Percentiles rank a stretch among this genome's conserved stretches.
Evolutionary conservation across 2,797 vertebrate genomes (phyloP).

Genomic region (Premnoplex brunnescens): DNA sequence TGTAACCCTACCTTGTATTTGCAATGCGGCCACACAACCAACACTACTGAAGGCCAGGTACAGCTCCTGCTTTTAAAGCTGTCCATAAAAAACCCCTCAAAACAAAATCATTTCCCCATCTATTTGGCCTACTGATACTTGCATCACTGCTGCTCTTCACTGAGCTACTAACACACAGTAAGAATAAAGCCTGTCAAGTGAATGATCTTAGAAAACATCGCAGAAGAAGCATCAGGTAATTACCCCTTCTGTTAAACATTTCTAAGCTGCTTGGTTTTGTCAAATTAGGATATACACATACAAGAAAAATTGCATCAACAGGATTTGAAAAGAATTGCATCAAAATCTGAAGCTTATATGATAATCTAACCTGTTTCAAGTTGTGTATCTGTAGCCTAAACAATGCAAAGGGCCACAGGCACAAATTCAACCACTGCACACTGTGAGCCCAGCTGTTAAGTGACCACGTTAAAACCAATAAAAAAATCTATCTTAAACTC

Average conservation of each 20-base stretch:
- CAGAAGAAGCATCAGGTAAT: not conserved
- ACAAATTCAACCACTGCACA: not conserved
- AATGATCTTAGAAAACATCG: not conserved
- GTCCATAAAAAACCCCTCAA: not conserved
- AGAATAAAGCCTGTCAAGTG: not conserved
- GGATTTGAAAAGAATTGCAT: not conserved
- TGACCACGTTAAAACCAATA: not conserved
- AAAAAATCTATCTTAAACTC: not conserved
- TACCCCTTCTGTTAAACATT: not conserved
- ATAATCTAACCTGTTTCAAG: no score
- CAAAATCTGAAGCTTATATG: not conserved
- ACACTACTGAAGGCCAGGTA: not conserved
- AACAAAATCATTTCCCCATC: not conserved
- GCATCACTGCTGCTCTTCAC: not conserved
- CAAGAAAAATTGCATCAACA: not conserved
- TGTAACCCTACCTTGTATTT: not conserved
- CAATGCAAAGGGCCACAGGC: not conserved
- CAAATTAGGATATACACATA: not conserved
- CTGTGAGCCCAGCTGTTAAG: not conserved
- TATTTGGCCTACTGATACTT: not conserved
- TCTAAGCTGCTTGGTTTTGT: not conserved
- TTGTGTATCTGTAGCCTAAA: not conserved
- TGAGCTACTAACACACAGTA: not conserved
- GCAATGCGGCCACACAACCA: not conserved
- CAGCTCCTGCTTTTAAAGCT: not conserved